Percentiles rank a stretch among this genome's conserved stretches.
Conservation (phyloP, 2,888 invertebrate species). For the Myopa tessellatipennis region DNA sequence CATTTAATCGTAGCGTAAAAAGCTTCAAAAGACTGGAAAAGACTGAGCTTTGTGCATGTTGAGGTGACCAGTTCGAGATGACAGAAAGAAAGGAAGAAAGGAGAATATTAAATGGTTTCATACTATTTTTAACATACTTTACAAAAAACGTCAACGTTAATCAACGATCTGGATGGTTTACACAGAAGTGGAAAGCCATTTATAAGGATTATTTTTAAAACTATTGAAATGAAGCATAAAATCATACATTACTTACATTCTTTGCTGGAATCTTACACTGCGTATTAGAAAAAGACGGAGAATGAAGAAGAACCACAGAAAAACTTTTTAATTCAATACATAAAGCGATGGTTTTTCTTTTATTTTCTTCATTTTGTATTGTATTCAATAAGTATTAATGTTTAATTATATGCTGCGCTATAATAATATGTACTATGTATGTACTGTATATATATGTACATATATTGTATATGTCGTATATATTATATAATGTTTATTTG, state of each 20-base stretch:
- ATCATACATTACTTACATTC: too few relatives aligned
- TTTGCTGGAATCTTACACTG: too few relatives aligned
- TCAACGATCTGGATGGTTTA: too few relatives aligned
- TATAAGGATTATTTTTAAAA: too few relatives aligned
- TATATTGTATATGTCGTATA: not conserved
- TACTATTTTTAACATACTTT: too few relatives aligned
- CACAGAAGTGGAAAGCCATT: too few relatives aligned
- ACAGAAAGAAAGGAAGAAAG: too few relatives aligned
- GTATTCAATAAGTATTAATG: slow-evolving; percentile 47
- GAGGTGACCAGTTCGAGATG: too few relatives aligned
- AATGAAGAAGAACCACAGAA: not conserved
- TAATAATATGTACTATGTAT: slow-evolving; percentile 7
- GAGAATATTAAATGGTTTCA: too few relatives aligned
- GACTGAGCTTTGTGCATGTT: not conserved
- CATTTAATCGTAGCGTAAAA: not conserved
- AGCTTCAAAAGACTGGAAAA: not conserved
- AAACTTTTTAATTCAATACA: slow-evolving; percentile 53
- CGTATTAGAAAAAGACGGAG: too few relatives aligned
- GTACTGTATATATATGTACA: not conserved
- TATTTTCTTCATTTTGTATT: slow-evolving; percentile 61
- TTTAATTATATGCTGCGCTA: slow-evolving; percentile 28
- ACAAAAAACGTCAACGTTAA: too few relatives aligned
- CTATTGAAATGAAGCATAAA: too few relatives aligned
- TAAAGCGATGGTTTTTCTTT: slow-evolving; percentile 68
- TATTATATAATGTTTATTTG: not conserved